phyloP scores from a whole-genome alignment of 1,140 invertebrate species.

The Zelostemma sp. region DNA sequence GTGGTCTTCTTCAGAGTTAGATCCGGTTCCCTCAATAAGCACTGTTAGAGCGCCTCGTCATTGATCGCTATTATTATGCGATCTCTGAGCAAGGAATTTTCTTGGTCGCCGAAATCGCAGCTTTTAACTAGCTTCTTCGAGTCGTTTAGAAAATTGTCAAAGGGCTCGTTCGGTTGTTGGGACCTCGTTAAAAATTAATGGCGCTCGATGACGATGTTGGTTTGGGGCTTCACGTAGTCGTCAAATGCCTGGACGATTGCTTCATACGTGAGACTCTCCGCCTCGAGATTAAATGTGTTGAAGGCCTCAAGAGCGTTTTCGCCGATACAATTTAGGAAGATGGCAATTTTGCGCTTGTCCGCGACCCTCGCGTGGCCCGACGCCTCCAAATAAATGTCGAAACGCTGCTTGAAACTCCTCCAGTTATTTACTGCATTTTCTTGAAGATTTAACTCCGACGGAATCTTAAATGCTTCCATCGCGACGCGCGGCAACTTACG shows the following conservation, averaged over 20 bases:
- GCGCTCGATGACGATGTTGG: conserved; percentile 4
- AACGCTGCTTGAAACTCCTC: conserved; percentile 9
- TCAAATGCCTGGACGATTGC: conserved; percentile 10
- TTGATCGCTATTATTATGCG: conserved; percentile 5
- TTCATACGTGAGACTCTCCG: neutral
- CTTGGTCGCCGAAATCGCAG: conserved; percentile 12
- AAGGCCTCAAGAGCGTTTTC: conserved; percentile 7
- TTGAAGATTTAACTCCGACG: conserved; percentile 4
- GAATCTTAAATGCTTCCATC: neutral
- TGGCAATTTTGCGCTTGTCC: conserved; percentile 5
- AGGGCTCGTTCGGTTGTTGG: conserved; percentile 12
- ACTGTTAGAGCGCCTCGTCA: conserved; percentile 9
- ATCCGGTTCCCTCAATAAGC: neutral
- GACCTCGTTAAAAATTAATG: conserved; percentile 10
- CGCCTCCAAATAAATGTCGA: conserved; percentile 10
- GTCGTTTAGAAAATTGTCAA: conserved; percentile 13
- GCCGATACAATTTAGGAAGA: conserved; percentile 10
- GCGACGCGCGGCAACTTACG: too few relatives aligned
- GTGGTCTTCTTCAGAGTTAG: too few relatives aligned
- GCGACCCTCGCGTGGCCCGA: neutral
- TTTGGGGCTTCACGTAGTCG: neutral
- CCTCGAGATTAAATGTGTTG: conserved; percentile 2
- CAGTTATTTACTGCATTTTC: conserved; percentile 14
- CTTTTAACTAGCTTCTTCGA: conserved; percentile 7
- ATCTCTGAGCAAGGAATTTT: conserved; percentile 10